phyloP scores from a whole-genome alignment of 2,797 vertebrate species.

The Rhabdophis nuchalis region DNA sequence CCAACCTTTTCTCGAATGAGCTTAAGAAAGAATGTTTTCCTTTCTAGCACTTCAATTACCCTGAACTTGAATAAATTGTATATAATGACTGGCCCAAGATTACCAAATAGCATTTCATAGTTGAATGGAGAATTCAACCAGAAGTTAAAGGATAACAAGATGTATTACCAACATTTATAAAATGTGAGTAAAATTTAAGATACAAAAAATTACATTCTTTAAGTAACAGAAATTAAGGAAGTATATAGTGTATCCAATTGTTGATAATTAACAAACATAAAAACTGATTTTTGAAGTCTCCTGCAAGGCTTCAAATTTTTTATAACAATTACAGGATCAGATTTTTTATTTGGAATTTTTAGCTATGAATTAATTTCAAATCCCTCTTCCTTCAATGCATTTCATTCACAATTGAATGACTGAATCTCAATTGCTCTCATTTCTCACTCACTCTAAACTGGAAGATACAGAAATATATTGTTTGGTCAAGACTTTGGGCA shows the following conservation, averaged over 20 bases:
- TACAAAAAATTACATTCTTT: neutral
- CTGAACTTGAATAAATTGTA: neutral
- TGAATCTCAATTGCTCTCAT: neutral
- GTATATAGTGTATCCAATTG: neutral
- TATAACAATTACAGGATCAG: neutral
- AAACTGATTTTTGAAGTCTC: neutral
- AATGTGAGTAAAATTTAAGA: neutral
- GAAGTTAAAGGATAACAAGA: neutral
- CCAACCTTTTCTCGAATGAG: too few species aligned
- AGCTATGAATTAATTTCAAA: neutral
- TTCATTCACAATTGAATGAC: neutral
- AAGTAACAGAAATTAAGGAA: neutral
- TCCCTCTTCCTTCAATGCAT: neutral
- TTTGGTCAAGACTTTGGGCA: neutral
- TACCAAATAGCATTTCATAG: neutral
- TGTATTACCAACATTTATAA: neutral
- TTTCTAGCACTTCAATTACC: neutral
- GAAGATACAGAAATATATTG: neutral
- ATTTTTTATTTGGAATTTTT: neutral
- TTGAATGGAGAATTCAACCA: neutral
- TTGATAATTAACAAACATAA: neutral
- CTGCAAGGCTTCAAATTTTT: neutral
- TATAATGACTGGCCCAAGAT: neutral
- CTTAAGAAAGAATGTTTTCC: neutral
- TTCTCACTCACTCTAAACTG: neutral